Evolutionary conservation across 2,113 vertebrate species (phyloP), one percentile per base, ranked within the genome.

Genomic region (Leucosticte australis): DNA sequence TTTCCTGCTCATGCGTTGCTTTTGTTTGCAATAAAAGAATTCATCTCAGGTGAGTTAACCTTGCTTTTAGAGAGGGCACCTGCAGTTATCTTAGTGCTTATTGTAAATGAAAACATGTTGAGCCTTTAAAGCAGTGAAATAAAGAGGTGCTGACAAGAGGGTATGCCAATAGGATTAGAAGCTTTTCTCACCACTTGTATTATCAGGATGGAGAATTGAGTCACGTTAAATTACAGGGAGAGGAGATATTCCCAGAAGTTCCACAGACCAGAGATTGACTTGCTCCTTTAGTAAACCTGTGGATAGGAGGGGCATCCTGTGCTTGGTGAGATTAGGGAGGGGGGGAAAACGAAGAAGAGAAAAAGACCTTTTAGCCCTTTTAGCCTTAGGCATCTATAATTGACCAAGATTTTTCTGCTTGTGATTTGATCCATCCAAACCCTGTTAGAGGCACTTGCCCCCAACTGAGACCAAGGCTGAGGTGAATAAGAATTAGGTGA

Each of bases 21-120:
- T 98, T 98, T 98, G 98, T 98, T 97, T 95, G 87, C 94, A 94
- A 96, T 97, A 97, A 98, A 98, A 97, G 97, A 98, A 97, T 97
- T 98, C 95, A 98, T 98, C 98, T 98, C 98, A 98, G 98, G 98
- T 98, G 98, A 98, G 98, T 98, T 98, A 98, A 98, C 98, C 98
- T 98, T 95, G 97, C 97, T 96, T 98, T 98, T 96, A 96, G 95
- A 96, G 96, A 97, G 98, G 98, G 98, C 98, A 98, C 97, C 98
- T 98, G 98, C 96, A 97, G 97, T 98, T 97, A 97, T 98, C 98
- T 98, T 91, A 94, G 96, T 95, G 92, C 86, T 96, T 97, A 97
- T 98, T 97, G 97, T 97, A 98, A 98, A 98, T 98, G 98, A 98
- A 98, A 98, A 98, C 98, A 98, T 94, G 97, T 98, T 98, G 98